Evolutionary conservation across 2,888 invertebrate species (phyloP).

Genomic region (Linnaemya tessellans): DNA sequence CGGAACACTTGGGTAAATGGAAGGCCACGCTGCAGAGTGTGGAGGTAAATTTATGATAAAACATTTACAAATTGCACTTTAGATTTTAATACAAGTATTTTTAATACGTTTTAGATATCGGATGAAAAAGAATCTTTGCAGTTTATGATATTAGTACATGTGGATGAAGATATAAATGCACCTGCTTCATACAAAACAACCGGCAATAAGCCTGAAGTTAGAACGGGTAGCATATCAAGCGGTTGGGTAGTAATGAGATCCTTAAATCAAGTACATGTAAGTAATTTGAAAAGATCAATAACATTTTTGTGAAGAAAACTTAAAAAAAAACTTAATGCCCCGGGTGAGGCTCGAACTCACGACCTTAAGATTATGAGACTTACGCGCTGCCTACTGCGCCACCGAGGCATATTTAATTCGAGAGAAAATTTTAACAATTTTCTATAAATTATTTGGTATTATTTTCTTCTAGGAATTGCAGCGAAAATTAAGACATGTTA

Average conservation of each 20-base stretch:
- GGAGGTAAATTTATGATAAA: conserved; percentile 85
- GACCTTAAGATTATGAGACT: conserved; percentile 71
- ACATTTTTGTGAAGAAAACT: too few species aligned
- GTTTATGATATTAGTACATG: conserved; percentile 92
- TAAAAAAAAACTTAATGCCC: conserved; percentile 25
- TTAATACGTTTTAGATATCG: conserved; percentile 77
- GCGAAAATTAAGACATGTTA: conserved; percentile 91
- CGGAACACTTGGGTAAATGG: conserved; percentile 94
- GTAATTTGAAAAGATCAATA: conserved; percentile 51
- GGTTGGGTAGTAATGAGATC: conserved; percentile 88
- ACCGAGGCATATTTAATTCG: conserved; percentile 68
- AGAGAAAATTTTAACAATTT: neutral
- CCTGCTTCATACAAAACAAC: conserved; percentile 74
- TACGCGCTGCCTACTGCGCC: conserved; percentile 74
- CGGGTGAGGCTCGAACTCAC: conserved; percentile 69
- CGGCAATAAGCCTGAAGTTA: conserved; percentile 77
- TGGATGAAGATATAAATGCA: conserved; percentile 85
- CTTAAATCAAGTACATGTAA: conserved; percentile 86
- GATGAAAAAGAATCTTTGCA: conserved; percentile 86
- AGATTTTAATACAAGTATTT: neutral
- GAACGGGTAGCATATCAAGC: conserved; percentile 85
- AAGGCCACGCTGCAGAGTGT: conserved; percentile 92
- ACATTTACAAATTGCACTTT: neutral
- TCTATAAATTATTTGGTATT: conserved; percentile 14
- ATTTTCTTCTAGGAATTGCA: conserved; percentile 88